Base-by-base conservation (phyloP, 2,888 invertebrate species). In the Drosophila neutralis region DNA sequence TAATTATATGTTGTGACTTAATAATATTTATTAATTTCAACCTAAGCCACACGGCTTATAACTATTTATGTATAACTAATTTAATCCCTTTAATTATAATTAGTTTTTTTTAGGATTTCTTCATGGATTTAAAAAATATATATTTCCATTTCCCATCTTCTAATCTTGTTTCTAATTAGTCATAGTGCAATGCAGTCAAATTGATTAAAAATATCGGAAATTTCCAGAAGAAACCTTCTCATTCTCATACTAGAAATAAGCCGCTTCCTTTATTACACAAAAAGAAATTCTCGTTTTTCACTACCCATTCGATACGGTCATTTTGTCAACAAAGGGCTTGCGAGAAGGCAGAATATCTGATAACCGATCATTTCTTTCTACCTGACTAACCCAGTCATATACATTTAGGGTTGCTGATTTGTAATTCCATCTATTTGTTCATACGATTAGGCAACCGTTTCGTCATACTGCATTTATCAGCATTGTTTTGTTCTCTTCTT, bases 381-480 rank as follows among this genome's bases (percentile, higher is more conserved):
- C 87, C 72, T 84, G 81, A 78, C 58, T 57, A 64, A 63, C 27
- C 33, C 24, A 62, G 61, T 31, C 18, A 29, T 48, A 62, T 21
- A 10, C 18, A 24, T 40, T 71, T 38, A 69, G 64, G 73, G 67
- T 67, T 73, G 68, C 61, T 40, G 48, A 49, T 65, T 68, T 63
- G 56, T 64, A 60, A 73, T 38, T 13, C 38, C 18, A 57, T 29
- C 18, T 13, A 56, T 56, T 18, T 40, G n/a, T n/a, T 13, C 33
- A 40, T 18, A 52, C 40, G 35, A 38, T 27, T 15, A 53, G 27
- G 31, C 54, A 48, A 29, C 36, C 31, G 38, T 69, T 84, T 85
- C 73, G 75, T 87, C 52, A 82, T 77, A 84, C 79, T 73, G 69
- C 70, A 89, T 89, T 83, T 87, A 87, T 89, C 74, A 87, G 73